phyloP scores from a whole-genome alignment of 1,140 invertebrate species.

The Aphaenogaster rudis region DNA sequence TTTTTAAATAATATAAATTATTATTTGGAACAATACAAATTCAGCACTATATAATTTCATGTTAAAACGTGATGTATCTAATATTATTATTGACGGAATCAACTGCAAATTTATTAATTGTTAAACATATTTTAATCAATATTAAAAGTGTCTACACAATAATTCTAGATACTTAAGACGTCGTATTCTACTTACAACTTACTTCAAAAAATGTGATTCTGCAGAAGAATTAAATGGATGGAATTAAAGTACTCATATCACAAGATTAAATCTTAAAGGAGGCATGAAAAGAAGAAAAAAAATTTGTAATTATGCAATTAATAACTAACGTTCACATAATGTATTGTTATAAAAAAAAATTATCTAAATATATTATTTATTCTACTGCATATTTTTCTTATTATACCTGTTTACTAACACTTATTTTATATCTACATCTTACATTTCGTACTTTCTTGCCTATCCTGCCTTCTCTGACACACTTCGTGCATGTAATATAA shows the following conservation, averaged over 20 bases:
- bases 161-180: conserved; percentile 67
- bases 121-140: neutral
- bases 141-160: neutral
- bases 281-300: neutral
- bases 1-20: neutral
- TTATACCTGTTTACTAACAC: neutral
- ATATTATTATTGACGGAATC: neutral
- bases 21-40: too few relatives aligned
- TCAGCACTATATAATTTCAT: too few relatives aligned
- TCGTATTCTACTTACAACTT: conserved; percentile 68
- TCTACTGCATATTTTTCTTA: neutral
- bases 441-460: neutral
- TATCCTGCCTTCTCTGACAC: neutral
- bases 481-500: neutral
- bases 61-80: neutral
- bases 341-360: conserved; percentile 1
- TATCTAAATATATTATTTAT: neutral
- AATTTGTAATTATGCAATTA: neutral
- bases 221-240: too few relatives aligned
- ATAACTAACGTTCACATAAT: neutral
- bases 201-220: conserved; percentile 41
- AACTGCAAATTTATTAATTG: neutral
- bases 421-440: neutral
- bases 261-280: neutral
- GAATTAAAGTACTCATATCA: neutral